These are phyloP conservation scores for Botia kubotai DNA, from an alignment of 2,797 vertebrate genomes.

Conservation along the genomic window DNA sequence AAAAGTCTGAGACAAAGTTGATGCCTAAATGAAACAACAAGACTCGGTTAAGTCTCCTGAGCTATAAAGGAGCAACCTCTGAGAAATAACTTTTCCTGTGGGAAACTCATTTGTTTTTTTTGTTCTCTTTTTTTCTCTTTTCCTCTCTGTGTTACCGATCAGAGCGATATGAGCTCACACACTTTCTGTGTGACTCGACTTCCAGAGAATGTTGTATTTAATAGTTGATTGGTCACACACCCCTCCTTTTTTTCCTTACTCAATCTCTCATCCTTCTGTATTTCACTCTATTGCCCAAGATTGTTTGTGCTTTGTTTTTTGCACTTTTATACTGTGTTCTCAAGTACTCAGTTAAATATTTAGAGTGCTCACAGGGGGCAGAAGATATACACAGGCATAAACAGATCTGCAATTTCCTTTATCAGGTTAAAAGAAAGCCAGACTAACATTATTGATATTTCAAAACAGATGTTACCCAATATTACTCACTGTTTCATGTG, in stretches of 20 bases:
- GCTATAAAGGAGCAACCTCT: background rate
- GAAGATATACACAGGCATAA: conserved; percentile 29
- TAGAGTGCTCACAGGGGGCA: background rate
- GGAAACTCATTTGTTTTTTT: background rate
- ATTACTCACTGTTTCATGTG: background rate
- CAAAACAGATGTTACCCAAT: background rate
- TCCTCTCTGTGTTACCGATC: conserved; percentile 9
- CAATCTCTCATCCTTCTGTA: conserved; percentile 21
- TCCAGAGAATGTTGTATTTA: conserved; percentile 60
- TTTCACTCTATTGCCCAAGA: background rate
- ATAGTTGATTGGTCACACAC: conserved; percentile 60
- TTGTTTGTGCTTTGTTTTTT: background rate
- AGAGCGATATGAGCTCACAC: conserved; percentile 38
- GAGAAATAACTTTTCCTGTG: background rate
- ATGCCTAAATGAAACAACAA: background rate
- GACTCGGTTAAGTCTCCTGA: no score
- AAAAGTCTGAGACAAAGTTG: background rate
- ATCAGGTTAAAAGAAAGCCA: background rate
- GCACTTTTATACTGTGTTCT: background rate
- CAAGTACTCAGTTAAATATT: conserved; percentile 23
- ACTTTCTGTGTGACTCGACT: conserved; percentile 67
- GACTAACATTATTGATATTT: background rate
- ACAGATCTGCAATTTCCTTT: conserved; percentile 40
- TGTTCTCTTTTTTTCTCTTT: background rate
- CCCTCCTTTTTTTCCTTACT: conserved; percentile 50